These are phyloP conservation scores for Apostichopus californicus DNA, from an alignment of 35 echinoderm and acorn worm genomes.

Conservation along the genomic window DNA sequence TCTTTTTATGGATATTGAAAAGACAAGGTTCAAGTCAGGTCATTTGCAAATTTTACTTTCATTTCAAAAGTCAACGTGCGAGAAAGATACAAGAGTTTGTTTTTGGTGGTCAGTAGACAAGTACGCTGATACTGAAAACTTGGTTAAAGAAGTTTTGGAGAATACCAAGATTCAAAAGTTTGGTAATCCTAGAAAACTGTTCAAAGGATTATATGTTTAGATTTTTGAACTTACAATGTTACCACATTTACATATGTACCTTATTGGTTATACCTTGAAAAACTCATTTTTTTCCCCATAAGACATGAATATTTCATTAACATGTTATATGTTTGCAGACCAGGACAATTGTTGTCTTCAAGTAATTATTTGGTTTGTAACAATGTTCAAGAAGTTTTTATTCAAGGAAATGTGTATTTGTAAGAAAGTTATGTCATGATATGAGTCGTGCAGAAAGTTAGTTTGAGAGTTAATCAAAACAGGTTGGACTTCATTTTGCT, in stretches of 20 bases:
- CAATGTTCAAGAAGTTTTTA: no score
- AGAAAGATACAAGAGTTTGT: background rate
- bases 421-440: background rate
- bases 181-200: constrained; percentile 18
- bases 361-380: background rate
- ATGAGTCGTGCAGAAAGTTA: background rate
- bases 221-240: background rate
- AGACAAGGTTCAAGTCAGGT: constrained; percentile 1
- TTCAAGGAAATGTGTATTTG: no score
- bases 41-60: background rate
- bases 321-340: background rate
- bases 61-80: background rate
- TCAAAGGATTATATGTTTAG: background rate
- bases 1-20: background rate
- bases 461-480: background rate
- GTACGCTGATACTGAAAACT: background rate
- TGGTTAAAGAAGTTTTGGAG: background rate
- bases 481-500: background rate
- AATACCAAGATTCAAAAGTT: constrained; percentile 12
- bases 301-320: background rate
- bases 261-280: background rate
- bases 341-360: no score
- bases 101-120: constrained; percentile 23
- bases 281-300: background rate
- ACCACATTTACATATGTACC: no score